Conservation (phyloP, 2,888 invertebrate species). For the Drosophila acutilabella region DNA sequence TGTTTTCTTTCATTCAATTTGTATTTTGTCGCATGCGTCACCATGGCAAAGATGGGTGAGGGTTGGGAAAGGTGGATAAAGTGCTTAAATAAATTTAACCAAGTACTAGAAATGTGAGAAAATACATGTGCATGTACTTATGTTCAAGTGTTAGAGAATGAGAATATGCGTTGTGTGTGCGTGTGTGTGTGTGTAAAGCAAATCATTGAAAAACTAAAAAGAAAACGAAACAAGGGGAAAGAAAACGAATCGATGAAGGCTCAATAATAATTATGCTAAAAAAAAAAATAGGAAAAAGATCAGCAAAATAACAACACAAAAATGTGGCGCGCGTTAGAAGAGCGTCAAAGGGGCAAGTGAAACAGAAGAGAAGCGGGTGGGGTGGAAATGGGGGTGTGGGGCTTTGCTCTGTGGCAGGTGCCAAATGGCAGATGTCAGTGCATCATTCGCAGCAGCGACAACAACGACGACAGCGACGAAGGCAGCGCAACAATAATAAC, state of each 20-base stretch:
- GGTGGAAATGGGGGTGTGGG: background rate
- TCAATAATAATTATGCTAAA: constrained; percentile 77
- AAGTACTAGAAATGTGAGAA: constrained; percentile 35
- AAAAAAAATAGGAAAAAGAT: background rate
- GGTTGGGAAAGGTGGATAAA: constrained; percentile 3
- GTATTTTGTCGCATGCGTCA: constrained; percentile 52
- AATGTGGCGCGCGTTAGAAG: constrained; percentile 33
- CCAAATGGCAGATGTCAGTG: constrained; percentile 67
- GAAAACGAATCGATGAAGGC: constrained; percentile 66
- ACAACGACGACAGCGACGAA: background rate
- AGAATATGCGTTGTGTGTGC: background rate
- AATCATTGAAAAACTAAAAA: constrained; percentile 8
- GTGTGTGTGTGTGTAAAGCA: constrained; percentile 8
- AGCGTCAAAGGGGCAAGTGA: constrained; percentile 2
- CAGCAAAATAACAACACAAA: constrained; percentile 18
- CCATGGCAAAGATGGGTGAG: constrained; percentile 41
- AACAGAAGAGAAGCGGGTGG: background rate
- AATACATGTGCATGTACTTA: background rate
- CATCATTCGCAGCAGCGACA: constrained; percentile 57
- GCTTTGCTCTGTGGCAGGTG: constrained; percentile 62
- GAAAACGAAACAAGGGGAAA: constrained; percentile 23
- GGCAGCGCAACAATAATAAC: constrained; percentile 27
- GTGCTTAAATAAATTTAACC: constrained; percentile 31
- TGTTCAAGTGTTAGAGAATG: background rate
- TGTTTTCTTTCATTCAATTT: constrained; percentile 26